Evolutionary conservation across 2,113 vertebrate genomes (phyloP), one percentile per base, ranked within the genome.

Genomic region (Ammodytes dubius): DNA sequence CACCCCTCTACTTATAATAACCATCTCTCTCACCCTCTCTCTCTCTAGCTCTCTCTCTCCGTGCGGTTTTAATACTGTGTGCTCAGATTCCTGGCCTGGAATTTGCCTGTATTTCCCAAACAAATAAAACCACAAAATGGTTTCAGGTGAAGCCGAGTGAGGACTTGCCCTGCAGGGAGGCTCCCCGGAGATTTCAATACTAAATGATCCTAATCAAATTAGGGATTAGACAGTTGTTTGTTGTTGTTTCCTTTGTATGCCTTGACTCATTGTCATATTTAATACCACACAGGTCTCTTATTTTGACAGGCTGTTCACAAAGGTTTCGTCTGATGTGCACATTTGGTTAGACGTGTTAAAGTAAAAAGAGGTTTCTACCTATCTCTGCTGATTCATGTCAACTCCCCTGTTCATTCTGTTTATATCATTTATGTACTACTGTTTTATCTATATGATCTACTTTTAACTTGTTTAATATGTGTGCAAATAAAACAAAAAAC

Each of bases 21-120:
- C 59, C 61, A 12, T 35, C 35, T 17, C 35, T 45, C 27, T 65
- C 68, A 14, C 43, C 13, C n/a, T 35, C 27, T 58, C 61, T 40
- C 50, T 3, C 45, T 37, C 73, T 6, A 49, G 40, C 13, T 10
- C 60, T 50, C 71, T 69, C 59, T 10, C 27, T 42, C 43, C 27
- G 13, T 74, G 89, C 7, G 52, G 86, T 90, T 87, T 86, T 61
- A 77, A 86, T 87, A 83, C 87, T n/a, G 70, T 45, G 64, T 42
- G 80, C 83, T 90, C 58, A 78, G 43, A 91, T 88, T 92, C 87
- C 86, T 70, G 42, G 73, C 50, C 68, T 77, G 80, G 85, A 89
- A 89, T 92, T 87, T 84, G 75, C 86, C 83, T 78, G 66, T 84
- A 83, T 87, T 87, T 89, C 80, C 87, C 84, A 88, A 91, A 93